A percentile compares a stretch with the other conserved stretches of the same genome.
Conservation (phyloP, 30 jellyfish, hydroid and myxozoan genomes). For the Pelagia noctiluca region DNA sequence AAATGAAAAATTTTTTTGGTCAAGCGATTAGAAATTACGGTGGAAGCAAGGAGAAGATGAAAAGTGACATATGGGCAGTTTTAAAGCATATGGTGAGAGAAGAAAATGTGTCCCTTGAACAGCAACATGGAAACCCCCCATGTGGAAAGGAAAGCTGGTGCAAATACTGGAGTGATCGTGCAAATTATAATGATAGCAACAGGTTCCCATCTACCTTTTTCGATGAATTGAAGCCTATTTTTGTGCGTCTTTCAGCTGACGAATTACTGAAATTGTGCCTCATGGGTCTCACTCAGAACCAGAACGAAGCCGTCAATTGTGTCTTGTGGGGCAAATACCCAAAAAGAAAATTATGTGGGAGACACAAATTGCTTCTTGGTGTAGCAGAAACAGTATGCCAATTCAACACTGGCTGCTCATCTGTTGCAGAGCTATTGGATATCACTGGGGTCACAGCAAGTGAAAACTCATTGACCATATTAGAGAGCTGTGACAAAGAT, state of each 20-base stretch:
- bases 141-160: neutral
- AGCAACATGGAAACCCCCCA: neutral
- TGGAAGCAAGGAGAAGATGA: neutral
- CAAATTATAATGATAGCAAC: constrained; percentile 28
- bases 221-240: constrained; percentile 45
- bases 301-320: constrained; percentile 47
- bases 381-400: constrained; percentile 41
- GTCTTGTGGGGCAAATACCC: constrained; percentile 60
- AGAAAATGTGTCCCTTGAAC: neutral
- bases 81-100: neutral
- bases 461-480: too few relatives aligned
- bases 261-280: constrained; percentile 27
- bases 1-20: neutral
- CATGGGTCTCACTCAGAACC: constrained; percentile 55
- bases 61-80: neutral
- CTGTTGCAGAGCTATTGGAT: too few relatives aligned
- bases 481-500: too few relatives aligned
- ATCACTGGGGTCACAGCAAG: too few relatives aligned
- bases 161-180: neutral
- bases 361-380: constrained; percentile 4
- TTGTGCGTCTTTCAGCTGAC: constrained; percentile 27
- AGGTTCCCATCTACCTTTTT: constrained; percentile 39
- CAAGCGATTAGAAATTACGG: neutral
- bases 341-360: constrained; percentile 25
- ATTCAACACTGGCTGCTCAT: too few relatives aligned